These are phyloP conservation scores for Parotocinclus haroldoi DNA, from an alignment of 2,797 vertebrate genomes.

Conservation along the genomic window DNA sequence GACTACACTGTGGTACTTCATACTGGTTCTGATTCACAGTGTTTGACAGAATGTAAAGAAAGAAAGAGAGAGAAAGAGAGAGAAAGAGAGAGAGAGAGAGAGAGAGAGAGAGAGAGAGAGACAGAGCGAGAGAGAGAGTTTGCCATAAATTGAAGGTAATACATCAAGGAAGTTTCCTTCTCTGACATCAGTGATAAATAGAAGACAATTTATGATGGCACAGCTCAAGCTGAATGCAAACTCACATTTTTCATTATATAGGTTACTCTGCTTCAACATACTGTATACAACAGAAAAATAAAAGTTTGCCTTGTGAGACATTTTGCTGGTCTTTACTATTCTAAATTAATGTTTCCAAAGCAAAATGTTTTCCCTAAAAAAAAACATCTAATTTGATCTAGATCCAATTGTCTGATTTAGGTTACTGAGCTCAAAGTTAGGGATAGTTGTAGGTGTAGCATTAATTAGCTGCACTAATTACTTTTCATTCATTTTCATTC, in stretches of 20 bases:
- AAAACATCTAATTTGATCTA: too few species aligned
- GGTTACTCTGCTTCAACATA: neutral
- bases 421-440: too few species aligned
- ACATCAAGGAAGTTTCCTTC: slow-evolving; percentile 35
- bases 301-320: too few species aligned
- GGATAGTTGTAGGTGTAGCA: too few species aligned
- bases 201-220: slow-evolving; percentile 10
- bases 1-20: slow-evolving; percentile 35
- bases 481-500: too few species aligned
- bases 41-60: slow-evolving; percentile 49
- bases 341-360: too few species aligned
- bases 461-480: too few species aligned
- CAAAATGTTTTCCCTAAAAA: too few species aligned
- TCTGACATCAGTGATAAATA: slow-evolving; percentile 19
- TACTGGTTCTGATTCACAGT: slow-evolving; percentile 37
- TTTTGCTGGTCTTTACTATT: too few species aligned
- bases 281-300: too few species aligned
- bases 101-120: slow-evolving; percentile 22
- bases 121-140: slow-evolving; percentile 26
- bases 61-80: slow-evolving; percentile 33
- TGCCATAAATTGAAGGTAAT: slow-evolving; percentile 28
- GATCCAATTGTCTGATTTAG: too few species aligned
- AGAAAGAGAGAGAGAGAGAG: slow-evolving; percentile 28
- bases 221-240: neutral
- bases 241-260: neutral